Evolutionary conservation across 1,140 invertebrate genomes (phyloP).

Genomic region (Glossosoma conforme): DNA sequence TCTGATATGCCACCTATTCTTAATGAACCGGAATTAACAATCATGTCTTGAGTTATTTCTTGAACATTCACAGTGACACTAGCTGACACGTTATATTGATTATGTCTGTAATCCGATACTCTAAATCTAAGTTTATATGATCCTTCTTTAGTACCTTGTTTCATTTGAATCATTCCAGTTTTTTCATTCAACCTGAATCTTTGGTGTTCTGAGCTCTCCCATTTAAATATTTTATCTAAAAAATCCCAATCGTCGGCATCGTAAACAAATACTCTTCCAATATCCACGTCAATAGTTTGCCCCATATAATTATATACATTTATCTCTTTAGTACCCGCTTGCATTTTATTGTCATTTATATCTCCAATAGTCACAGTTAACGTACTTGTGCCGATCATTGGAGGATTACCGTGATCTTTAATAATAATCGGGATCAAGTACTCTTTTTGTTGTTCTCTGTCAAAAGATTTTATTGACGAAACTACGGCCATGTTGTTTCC

Average conservation of each 20-base stretch:
- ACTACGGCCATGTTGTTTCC: constrained; percentile 60
- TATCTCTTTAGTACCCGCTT: constrained; percentile 62
- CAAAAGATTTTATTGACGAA: constrained; percentile 56
- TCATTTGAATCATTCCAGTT: constrained; percentile 62
- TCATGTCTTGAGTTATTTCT: constrained; percentile 60
- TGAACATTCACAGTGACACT: constrained; percentile 59
- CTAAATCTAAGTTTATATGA: constrained; percentile 57
- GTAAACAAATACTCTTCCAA: constrained; percentile 64
- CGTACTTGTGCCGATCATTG: constrained; percentile 60
- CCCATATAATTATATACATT: constrained; percentile 67
- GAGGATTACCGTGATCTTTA: constrained; percentile 51
- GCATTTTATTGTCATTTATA: constrained; percentile 66
- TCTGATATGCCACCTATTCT: constrained; percentile 58
- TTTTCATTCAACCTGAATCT: constrained; percentile 56
- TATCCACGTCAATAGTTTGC: constrained; percentile 53
- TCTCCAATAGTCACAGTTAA: constrained; percentile 65
- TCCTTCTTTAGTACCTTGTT: constrained; percentile 54
- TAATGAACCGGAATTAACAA: constrained; percentile 64
- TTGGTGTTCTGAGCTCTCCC: constrained; percentile 49
- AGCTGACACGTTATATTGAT: constrained; percentile 51
- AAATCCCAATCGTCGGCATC: constrained; percentile 71
- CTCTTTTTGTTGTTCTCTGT: constrained; percentile 61
- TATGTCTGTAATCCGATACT: constrained; percentile 59
- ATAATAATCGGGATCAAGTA: constrained; percentile 60
- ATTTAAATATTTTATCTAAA: constrained; percentile 63